Base-by-base conservation (phyloP, 2,888 invertebrate species). In the Drosophila gaucha region DNA sequence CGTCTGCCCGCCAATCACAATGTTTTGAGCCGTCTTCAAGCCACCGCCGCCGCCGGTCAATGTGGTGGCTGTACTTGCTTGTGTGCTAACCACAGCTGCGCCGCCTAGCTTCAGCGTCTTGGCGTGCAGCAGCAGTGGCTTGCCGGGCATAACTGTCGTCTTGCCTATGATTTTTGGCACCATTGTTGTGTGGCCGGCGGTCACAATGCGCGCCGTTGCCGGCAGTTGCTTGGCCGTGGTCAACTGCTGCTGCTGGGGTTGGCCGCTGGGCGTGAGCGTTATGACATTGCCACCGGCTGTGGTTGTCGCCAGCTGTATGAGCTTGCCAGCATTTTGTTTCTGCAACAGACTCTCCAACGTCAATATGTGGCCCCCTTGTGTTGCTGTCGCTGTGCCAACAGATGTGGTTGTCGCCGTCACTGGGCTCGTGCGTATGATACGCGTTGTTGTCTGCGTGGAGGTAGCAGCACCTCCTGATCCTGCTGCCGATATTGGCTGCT, bases 321-420 rank as follows among this genome's bases (percentile, higher is more conserved):
- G 52, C 39, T 77, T 85, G 1, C 75, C 72, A 4, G 66, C 41
- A 24, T 69, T 72, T 71, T 89, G 88, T 50, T 91, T 90, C 54
- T 91, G 90, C 16, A 90, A 66, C 26, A 92, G 67, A 64, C 87
- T 89, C 63, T 91, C 92, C 3, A 92, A 57, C 0, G 92, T 90
- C 20, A 92, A 90, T 30, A 92, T 90, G 51, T 92, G 91, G 0
- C 90, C 90, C 2, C 89, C 94, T 41, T 96, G 91, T 16, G 96
- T 93, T 90, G 96, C 24, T 41, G 67, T 36, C 6, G 58, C 10
- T 1, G 65, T 50, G 18, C 28, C 67, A 43, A 16, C 33, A 16
- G 44, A 44, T 30, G 59, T 43, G 4, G 68, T 49, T 10, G 65
- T 38, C 16, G 71, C n/a, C 14, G 64, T 36, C 44, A 70, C 35